Evolutionary conservation across 1,140 invertebrate species (phyloP).

Genomic region (Drosophila nigrodunni): DNA sequence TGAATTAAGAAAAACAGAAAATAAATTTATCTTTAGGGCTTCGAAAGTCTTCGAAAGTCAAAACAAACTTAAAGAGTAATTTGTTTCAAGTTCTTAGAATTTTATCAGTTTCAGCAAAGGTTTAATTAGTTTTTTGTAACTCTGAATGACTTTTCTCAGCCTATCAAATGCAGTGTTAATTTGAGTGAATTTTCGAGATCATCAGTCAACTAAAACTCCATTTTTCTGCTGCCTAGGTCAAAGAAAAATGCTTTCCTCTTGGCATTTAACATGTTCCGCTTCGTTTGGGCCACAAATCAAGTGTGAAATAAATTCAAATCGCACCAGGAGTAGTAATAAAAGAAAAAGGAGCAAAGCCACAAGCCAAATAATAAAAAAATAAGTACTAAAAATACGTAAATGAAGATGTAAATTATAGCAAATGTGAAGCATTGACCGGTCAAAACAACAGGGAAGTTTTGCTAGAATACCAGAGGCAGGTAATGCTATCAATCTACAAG

Average conservation of each 20-base stretch:
- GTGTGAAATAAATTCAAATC: constrained; percentile 76
- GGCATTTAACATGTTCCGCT: constrained; percentile 30
- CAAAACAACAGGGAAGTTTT: constrained; percentile 43
- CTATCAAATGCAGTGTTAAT: constrained; percentile 62
- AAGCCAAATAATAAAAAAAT: constrained; percentile 27
- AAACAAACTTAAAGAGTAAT: too few species aligned
- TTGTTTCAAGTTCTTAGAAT: too few species aligned
- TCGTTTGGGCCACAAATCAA: constrained; percentile 68
- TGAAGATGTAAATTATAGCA: constrained; percentile 81
- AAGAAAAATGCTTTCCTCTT: constrained; percentile 9
- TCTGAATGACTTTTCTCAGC: too few species aligned
- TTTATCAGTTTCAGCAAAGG: too few species aligned
- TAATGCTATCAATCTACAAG: constrained; percentile 83
- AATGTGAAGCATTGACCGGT: constrained; percentile 74
- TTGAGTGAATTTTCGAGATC: constrained; percentile 69
- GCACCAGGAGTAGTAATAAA: constrained; percentile 57
- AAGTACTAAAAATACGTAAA: constrained; percentile 64
- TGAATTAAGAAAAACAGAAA: too few species aligned
- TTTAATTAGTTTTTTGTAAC: too few species aligned
- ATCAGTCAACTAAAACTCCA: constrained; percentile 51
- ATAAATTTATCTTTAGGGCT: too few species aligned
- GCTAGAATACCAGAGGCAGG: constrained; percentile 71
- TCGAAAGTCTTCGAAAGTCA: too few species aligned
- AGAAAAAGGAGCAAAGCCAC: constrained; percentile 28
- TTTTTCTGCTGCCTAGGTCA: constrained; percentile 28